These are phyloP conservation scores for Drosophila multiciliata DNA, from an alignment of 2,888 invertebrate species.

Conservation along the genomic window DNA sequence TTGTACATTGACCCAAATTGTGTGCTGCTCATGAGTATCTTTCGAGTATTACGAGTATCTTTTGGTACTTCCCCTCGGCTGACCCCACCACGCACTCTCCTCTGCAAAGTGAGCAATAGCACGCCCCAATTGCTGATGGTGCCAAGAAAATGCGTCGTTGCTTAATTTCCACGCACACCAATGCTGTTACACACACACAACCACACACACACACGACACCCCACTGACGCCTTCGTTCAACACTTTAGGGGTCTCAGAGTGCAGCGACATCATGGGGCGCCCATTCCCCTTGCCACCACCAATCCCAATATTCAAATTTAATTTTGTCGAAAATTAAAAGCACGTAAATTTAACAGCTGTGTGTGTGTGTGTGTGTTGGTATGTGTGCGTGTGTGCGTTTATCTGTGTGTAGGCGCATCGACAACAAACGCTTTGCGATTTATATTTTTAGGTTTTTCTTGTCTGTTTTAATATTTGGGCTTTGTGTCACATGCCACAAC, in stretches of 20 bases:
- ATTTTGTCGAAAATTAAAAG: conserved; percentile 74
- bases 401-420: conserved; percentile 62
- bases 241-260: conserved; percentile 52
- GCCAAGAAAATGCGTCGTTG: conserved; percentile 78
- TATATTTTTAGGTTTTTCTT: conserved; percentile 60
- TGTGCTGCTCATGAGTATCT: conserved; percentile 12
- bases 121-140: conserved; percentile 74
- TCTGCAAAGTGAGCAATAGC: conserved; percentile 20
- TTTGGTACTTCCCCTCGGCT: conserved; percentile 51
- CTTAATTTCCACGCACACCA: conserved; percentile 64
- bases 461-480: conserved; percentile 50
- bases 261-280: conserved; percentile 48
- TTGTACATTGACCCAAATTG: conserved; percentile 58
- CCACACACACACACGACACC: conserved; percentile 11
- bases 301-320: conserved; percentile 66
- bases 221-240: conserved; percentile 8
- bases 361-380: conserved; percentile 11
- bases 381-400: conserved; percentile 43
- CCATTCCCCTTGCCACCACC: conserved; percentile 8
- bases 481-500: conserved; percentile 48
- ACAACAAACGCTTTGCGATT: conserved; percentile 57
- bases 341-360: conserved; percentile 65
- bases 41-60: conserved; percentile 16
- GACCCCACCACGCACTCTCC: conserved; percentile 39
- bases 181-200: conserved; percentile 8